These are phyloP conservation scores for Therioaphis trifolii DNA, from an alignment of 2,888 invertebrate genomes.

Conservation along the genomic window DNA sequence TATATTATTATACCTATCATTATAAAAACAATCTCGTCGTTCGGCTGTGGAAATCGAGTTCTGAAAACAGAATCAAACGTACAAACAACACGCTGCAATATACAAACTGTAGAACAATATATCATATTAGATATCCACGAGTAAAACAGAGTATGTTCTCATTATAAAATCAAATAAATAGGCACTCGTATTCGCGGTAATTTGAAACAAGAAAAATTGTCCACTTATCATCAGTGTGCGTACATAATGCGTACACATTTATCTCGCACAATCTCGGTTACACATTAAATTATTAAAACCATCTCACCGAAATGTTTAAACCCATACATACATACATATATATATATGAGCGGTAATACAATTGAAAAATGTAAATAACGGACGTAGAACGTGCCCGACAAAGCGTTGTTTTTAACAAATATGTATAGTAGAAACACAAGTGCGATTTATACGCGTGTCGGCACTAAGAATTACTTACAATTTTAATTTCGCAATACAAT, in stretches of 20 bases:
- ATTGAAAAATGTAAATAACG: too few species aligned
- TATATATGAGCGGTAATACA: background rate
- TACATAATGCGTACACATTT: background rate
- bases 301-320: too few species aligned
- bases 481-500: too few species aligned
- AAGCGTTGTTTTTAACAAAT: too few species aligned
- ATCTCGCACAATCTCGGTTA: too few species aligned
- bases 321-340: too few species aligned
- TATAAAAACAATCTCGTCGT: background rate
- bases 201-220: slow-evolving; percentile 5
- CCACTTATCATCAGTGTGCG: background rate
- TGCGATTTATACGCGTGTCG: too few species aligned
- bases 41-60: background rate
- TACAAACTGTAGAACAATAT: background rate
- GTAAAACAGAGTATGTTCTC: background rate
- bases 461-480: too few species aligned
- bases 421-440: too few species aligned
- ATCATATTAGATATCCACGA: background rate
- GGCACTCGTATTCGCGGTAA: background rate
- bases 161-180: slow-evolving; percentile 15
- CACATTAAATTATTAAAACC: too few species aligned
- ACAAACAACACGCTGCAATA: background rate
- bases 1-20: background rate
- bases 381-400: too few species aligned
- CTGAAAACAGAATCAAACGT: background rate